A percentile compares a stretch with the other conserved stretches of the same genome.
Conservation (phyloP, 2,113 vertebrate genomes). For the Proterorhinus semilunaris region DNA sequence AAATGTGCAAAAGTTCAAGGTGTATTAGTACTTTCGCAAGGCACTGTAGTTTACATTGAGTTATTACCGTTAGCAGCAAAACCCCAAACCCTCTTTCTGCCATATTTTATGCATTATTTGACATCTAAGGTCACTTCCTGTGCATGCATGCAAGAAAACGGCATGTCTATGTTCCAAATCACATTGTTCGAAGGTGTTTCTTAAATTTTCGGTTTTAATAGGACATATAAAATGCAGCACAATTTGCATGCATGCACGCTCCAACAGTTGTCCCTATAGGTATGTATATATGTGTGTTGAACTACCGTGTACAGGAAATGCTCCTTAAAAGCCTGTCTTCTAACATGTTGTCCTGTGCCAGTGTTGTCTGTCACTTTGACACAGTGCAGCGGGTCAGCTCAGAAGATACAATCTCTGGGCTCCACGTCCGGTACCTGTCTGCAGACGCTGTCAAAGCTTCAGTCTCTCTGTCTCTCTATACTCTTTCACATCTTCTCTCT, state of each 20-base stretch:
- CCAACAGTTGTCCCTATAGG: constrained; percentile 4
- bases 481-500: constrained; percentile 33
- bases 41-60: too few relatives aligned
- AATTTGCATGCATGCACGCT: constrained; percentile 34
- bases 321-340: constrained; percentile 28
- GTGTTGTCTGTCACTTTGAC: constrained; percentile 47
- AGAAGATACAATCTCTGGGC: constrained; percentile 52
- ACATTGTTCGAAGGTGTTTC: not conserved
- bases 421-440: constrained; percentile 58
- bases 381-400: constrained; percentile 57
- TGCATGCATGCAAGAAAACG: constrained; percentile 35
- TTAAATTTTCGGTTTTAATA: not conserved
- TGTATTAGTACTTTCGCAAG: too few relatives aligned
- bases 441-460: constrained; percentile 62
- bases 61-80: not conserved
- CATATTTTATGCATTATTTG: not conserved
- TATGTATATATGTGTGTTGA: constrained; percentile 12
- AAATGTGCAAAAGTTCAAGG: too few relatives aligned
- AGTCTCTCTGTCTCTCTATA: constrained; percentile 34
- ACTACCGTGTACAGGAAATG: constrained; percentile 30
- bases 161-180: constrained; percentile 1
- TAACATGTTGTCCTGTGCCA: constrained; percentile 41
- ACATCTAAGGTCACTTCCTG: constrained; percentile 16
- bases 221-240: not conserved
- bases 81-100: too few relatives aligned